These are phyloP conservation scores for Nymphalis urticae DNA, from an alignment of 2,888 invertebrate species.

Conservation along the genomic window DNA sequence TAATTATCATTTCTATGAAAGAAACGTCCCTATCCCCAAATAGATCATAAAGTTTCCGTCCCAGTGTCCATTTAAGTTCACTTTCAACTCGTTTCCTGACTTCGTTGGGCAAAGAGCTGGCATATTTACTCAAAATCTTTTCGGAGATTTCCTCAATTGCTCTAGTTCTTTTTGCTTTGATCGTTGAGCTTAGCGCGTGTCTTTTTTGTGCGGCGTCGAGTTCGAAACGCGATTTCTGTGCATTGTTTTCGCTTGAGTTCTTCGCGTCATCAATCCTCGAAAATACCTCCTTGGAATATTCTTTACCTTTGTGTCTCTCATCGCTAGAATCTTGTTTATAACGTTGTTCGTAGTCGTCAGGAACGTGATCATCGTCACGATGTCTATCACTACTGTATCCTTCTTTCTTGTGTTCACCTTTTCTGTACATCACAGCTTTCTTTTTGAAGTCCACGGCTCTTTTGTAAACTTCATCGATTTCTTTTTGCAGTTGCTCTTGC, in stretches of 20 bases:
- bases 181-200: constrained; percentile 13
- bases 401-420: constrained; percentile 43
- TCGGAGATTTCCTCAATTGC: constrained; percentile 58
- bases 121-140: constrained; percentile 55
- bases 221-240: constrained; percentile 11
- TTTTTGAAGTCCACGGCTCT: constrained; percentile 63
- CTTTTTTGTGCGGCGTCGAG: constrained; percentile 16
- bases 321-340: constrained; percentile 16
- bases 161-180: constrained; percentile 58
- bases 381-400: constrained; percentile 42
- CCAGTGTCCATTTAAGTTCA: constrained; percentile 51
- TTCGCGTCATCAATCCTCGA: constrained; percentile 16
- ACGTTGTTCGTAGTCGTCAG: constrained; percentile 21
- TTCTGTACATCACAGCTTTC: constrained; percentile 59
- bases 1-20: constrained; percentile 65
- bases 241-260: background rate
- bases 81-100: constrained; percentile 50
- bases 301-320: constrained; percentile 17
- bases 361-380: constrained; percentile 38
- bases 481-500: constrained; percentile 53
- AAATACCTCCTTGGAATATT: constrained; percentile 12
- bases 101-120: constrained; percentile 47
- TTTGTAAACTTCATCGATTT: constrained; percentile 66
- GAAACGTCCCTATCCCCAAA: constrained; percentile 63
- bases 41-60: constrained; percentile 55